These are phyloP conservation scores for Epinotia nisella DNA, from an alignment of 2,888 invertebrate genomes.

Conservation along the genomic window DNA sequence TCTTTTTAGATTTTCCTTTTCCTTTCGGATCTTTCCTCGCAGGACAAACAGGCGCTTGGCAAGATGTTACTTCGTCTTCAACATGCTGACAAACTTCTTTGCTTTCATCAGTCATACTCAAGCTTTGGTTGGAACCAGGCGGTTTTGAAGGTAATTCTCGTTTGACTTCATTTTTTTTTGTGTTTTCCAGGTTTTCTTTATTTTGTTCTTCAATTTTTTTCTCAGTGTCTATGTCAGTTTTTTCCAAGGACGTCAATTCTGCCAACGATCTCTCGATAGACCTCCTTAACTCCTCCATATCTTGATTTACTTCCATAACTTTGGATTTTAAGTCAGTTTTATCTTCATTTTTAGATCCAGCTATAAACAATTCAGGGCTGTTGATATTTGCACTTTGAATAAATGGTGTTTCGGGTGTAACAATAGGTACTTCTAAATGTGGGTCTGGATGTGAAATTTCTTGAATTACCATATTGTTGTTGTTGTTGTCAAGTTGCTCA, in stretches of 20 bases:
- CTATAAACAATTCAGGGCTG: slow-evolving; percentile 52
- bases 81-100: slow-evolving; percentile 21
- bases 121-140: not conserved
- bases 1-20: slow-evolving; percentile 73
- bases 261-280: slow-evolving; percentile 78
- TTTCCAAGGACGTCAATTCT: slow-evolving; percentile 71
- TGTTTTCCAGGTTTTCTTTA: slow-evolving; percentile 19
- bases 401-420: slow-evolving; percentile 55
- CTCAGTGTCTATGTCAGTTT: slow-evolving; percentile 61
- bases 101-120: not conserved
- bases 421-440: slow-evolving; percentile 53
- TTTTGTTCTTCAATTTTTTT: slow-evolving; percentile 48
- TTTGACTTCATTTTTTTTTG: not conserved
- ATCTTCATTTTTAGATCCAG: slow-evolving; percentile 56
- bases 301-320: slow-evolving; percentile 77
- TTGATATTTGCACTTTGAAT: slow-evolving; percentile 59
- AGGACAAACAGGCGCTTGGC: slow-evolving; percentile 61
- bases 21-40: slow-evolving; percentile 72
- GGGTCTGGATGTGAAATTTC: slow-evolving; percentile 59
- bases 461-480: slow-evolving; percentile 70
- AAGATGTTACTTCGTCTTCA: slow-evolving; percentile 41
- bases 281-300: slow-evolving; percentile 74
- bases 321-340: slow-evolving; percentile 76
- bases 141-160: not conserved
- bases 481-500: slow-evolving; percentile 67